phyloP scores from a whole-genome alignment of 2,797 vertebrate species.

The Astyanax mexicanus region DNA sequence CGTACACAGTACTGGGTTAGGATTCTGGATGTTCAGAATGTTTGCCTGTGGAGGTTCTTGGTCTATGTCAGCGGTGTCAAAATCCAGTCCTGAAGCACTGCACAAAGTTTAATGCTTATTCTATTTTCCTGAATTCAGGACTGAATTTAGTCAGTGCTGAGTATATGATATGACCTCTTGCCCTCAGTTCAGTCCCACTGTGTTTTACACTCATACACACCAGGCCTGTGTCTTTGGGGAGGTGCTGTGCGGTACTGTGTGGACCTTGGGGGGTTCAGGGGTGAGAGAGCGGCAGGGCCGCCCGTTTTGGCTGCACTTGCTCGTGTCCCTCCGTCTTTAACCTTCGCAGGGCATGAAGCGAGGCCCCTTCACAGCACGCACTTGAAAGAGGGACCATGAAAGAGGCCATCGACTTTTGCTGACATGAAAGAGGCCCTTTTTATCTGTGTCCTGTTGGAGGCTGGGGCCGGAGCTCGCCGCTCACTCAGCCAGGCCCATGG shows the following conservation, averaged over 20 bases:
- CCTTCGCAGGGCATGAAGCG: constrained; percentile 70
- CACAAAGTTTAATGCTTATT: not conserved
- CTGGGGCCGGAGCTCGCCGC: constrained; percentile 76
- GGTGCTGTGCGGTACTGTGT: constrained; percentile 7
- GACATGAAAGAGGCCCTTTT: constrained; percentile 81
- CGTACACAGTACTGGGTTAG: constrained; percentile 24
- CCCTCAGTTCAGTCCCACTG: constrained; percentile 27
- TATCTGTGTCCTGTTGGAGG: constrained; percentile 77
- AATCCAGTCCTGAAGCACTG: not conserved
- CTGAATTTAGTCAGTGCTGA: constrained; percentile 14
- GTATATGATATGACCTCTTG: constrained; percentile 30
- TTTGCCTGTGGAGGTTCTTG: constrained; percentile 13
- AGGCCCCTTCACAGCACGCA: constrained; percentile 78
- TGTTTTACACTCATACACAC: constrained; percentile 9
- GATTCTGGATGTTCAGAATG: constrained; percentile 16
- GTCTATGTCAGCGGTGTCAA: not conserved
- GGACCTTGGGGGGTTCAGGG: constrained; percentile 22
- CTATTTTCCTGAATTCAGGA: not conserved
- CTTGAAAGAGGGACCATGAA: constrained; percentile 85
- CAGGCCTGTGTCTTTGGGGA: constrained; percentile 27
- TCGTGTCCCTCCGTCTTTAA: constrained; percentile 73
- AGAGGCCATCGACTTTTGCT: constrained; percentile 84
- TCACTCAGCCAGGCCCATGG: constrained; percentile 79
- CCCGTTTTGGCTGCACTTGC: constrained; percentile 59
- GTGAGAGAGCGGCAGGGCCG: constrained; percentile 51